Evolutionary conservation across 2,113 vertebrate species (phyloP).

Genomic region (Capricornis sumatraensis): DNA sequence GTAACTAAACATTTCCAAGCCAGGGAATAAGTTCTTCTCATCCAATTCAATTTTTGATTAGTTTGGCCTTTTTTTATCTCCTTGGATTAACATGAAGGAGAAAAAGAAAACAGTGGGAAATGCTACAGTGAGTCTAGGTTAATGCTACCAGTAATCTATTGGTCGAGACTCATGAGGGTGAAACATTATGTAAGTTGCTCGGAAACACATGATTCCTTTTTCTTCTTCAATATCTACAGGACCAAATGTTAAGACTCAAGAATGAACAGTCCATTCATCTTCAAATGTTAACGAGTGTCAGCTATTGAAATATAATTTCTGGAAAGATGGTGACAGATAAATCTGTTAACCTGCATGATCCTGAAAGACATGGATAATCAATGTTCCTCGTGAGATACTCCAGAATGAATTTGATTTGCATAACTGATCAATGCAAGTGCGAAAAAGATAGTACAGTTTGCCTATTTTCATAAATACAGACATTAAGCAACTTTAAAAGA

Average conservation of each 20-base stretch:
- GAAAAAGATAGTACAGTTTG: not conserved
- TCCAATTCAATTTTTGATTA: conserved; percentile 60
- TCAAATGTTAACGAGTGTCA: not conserved
- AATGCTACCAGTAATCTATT: not conserved
- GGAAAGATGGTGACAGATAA: not conserved
- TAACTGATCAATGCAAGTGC: not conserved
- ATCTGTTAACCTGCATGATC: not conserved
- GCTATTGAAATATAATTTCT: not conserved
- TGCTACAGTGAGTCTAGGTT: not conserved
- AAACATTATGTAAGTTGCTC: not conserved
- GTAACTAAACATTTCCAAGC: conserved; percentile 18
- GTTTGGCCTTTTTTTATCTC: conserved; percentile 34
- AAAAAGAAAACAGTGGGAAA: not conserved
- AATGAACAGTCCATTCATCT: not conserved
- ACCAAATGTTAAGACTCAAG: not conserved
- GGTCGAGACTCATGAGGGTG: not conserved
- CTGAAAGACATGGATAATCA: not conserved
- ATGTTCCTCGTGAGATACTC: not conserved
- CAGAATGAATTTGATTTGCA: not conserved
- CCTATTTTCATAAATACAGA: not conserved
- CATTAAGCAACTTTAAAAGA: not conserved
- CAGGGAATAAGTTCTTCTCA: conserved; percentile 30
- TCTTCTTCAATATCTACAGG: not conserved
- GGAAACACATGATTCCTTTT: not conserved
- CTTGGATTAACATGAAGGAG: conserved; percentile 11